Conservation (phyloP, 2,113 vertebrate species). For the Echinops telfairi region DNA sequence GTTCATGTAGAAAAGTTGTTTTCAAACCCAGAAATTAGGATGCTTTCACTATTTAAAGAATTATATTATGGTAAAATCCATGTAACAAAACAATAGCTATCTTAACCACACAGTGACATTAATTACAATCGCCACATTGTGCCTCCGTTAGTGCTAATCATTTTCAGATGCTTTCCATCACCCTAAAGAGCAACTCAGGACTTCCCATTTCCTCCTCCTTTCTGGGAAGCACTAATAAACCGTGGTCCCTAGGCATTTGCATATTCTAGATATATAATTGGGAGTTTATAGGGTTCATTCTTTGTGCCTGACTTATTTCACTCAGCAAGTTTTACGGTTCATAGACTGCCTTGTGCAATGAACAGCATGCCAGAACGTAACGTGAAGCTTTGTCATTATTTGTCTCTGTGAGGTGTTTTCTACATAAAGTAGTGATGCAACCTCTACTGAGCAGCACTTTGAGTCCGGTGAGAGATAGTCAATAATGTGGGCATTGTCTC, state of each 20-base stretch:
- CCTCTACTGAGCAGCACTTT: too few species aligned
- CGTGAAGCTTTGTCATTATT: too few species aligned
- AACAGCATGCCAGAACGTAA: too few species aligned
- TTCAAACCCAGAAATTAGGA: background rate
- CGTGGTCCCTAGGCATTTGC: background rate
- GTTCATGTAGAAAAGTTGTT: background rate
- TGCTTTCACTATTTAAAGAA: background rate
- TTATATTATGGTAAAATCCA: background rate
- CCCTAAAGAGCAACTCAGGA: background rate
- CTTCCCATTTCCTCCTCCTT: background rate
- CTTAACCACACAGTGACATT: too few species aligned
- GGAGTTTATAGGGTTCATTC: background rate
- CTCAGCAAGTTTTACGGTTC: background rate
- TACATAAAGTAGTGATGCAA: too few species aligned
- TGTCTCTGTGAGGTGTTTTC: too few species aligned
- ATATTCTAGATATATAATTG: background rate
- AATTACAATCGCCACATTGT: too few species aligned
- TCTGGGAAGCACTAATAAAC: background rate
- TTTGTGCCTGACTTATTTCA: background rate
- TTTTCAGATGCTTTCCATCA: background rate
- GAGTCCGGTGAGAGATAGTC: too few species aligned
- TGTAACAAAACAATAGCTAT: background rate
- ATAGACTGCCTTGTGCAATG: background rate
- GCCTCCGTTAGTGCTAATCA: background rate
- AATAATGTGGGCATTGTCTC: too few species aligned